A percentile compares a stretch with the other conserved stretches of the same genome.
Evolutionary conservation across 2,888 invertebrate genomes (phyloP).

Genomic region (Desoria tigrina): DNA sequence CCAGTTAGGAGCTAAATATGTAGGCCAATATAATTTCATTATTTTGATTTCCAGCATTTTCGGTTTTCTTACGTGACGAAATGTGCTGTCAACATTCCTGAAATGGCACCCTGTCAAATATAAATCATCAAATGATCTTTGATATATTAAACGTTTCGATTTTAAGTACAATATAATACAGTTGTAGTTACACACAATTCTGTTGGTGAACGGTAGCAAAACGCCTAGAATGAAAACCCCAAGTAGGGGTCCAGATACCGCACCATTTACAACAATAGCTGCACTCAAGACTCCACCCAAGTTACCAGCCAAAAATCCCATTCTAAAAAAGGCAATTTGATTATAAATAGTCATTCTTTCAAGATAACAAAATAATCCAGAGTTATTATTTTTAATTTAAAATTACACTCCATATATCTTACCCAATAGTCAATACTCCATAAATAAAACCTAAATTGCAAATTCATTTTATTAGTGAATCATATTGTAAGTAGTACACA

Average conservation of each 20-base stretch:
- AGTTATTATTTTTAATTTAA: no score
- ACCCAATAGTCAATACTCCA: constrained; percentile 5
- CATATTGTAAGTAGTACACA: no score
- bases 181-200: constrained; percentile 63
- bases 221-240: constrained; percentile 83
- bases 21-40: no score
- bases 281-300: constrained; percentile 53
- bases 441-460: constrained; percentile 4
- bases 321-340: constrained; percentile 21
- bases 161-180: neutral
- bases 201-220: constrained; percentile 78
- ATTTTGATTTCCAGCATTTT: no score
- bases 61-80: constrained; percentile 58
- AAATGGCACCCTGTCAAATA: constrained; percentile 68
- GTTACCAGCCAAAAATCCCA: constrained; percentile 53
- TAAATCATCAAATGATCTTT: no score
- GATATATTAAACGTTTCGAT: neutral
- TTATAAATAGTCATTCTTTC: no score
- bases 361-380: no score
- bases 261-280: constrained; percentile 49
- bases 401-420: no score
- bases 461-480: no score
- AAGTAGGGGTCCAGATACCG: constrained; percentile 53
- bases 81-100: constrained; percentile 76
- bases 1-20: no score